phyloP scores from a whole-genome alignment of 1,140 invertebrate genomes.

The Phymorhynchus buccinoides region DNA sequence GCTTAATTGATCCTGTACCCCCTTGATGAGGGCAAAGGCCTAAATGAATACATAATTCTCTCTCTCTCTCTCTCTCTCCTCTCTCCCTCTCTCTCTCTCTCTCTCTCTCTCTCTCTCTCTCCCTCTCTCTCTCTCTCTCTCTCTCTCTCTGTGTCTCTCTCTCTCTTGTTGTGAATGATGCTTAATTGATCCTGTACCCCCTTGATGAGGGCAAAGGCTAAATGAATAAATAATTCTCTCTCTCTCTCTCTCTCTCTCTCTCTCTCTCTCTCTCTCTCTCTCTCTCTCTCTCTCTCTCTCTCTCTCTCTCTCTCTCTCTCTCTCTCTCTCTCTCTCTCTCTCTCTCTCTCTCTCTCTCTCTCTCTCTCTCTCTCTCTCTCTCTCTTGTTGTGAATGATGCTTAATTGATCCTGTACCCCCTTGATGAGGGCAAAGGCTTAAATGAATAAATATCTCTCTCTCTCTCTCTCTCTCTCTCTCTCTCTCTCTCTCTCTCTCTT shows the following conservation, averaged over 20 bases:
- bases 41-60: too few species aligned
- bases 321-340: neutral
- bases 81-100: neutral
- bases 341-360: neutral
- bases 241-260: slow-evolving; percentile 4
- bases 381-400: neutral
- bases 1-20: neutral
- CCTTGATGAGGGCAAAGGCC: too few species aligned
- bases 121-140: neutral
- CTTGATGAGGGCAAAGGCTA: neutral
- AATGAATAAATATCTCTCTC: too few species aligned
- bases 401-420: neutral
- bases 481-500: neutral
- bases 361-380: neutral
- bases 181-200: neutral
- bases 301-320: neutral
- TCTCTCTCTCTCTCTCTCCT: neutral
- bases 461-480: neutral
- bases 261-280: slow-evolving; percentile 4
- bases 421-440: too few species aligned
- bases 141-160: neutral
- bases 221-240: neutral
- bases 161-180: neutral
- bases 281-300: neutral
- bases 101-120: neutral